phyloP scores from a whole-genome alignment of 2,113 vertebrate genomes.

The Sorex fumeus region DNA sequence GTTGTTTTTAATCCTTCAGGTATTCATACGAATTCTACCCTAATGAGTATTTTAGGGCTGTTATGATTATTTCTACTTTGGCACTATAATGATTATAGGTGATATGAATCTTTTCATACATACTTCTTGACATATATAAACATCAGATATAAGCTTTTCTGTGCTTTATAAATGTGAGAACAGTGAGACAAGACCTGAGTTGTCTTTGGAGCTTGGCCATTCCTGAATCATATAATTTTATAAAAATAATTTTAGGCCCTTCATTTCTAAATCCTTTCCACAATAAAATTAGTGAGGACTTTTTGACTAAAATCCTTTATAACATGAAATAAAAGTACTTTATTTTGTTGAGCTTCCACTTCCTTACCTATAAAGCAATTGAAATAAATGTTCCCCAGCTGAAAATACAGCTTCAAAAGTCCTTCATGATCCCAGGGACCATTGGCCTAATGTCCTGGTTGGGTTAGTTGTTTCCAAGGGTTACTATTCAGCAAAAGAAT shows the following conservation, averaged over 20 bases:
- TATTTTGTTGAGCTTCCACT: background rate
- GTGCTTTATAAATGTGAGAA: background rate
- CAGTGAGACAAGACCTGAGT: background rate
- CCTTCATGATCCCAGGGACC: background rate
- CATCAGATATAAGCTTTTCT: background rate
- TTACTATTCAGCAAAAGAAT: background rate
- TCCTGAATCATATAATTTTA: background rate
- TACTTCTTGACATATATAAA: background rate
- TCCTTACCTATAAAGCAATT: background rate
- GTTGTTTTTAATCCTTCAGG: background rate
- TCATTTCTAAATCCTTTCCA: background rate
- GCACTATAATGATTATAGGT: background rate
- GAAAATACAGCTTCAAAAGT: conserved; percentile 35
- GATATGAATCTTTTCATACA: background rate
- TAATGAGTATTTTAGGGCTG: background rate
- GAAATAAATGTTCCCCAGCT: background rate
- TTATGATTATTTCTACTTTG: background rate
- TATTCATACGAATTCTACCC: background rate
- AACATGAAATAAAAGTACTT: conserved; percentile 32
- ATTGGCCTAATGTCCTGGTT: background rate
- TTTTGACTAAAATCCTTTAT: conserved; percentile 1
- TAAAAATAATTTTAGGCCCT: background rate
- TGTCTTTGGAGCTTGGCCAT: background rate
- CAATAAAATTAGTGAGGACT: background rate
- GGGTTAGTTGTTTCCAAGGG: background rate